These are phyloP conservation scores for Henricia sp. DNA, from an alignment of 53 echinoderm and acorn worm species.

Conservation along the genomic window DNA sequence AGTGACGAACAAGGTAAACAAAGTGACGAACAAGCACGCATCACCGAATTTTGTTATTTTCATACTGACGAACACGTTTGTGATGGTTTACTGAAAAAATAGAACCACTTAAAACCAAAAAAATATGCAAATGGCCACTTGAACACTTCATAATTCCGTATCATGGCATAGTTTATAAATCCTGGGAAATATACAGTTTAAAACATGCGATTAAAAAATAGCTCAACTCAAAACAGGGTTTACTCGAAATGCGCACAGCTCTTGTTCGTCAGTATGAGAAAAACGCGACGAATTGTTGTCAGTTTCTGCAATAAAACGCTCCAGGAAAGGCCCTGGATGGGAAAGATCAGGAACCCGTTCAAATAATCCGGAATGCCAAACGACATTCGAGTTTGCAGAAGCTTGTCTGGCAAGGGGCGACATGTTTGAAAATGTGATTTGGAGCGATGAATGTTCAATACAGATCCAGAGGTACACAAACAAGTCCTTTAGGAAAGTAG, in stretches of 20 bases:
- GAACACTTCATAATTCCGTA: too few relatives aligned
- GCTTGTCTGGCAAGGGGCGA: conserved; percentile 18
- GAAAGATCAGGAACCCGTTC: conserved; percentile 44
- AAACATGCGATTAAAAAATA: too few relatives aligned
- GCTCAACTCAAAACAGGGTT: neutral
- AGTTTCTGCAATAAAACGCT: conserved; percentile 19
- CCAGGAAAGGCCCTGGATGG: conserved; percentile 50
- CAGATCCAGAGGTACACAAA: conserved; percentile 17
- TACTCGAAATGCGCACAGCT: neutral
- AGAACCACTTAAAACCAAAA: too few relatives aligned
- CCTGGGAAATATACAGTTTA: too few relatives aligned
- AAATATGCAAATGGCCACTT: too few relatives aligned
- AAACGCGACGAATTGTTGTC: conserved; percentile 2
- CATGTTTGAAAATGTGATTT: conserved; percentile 61
- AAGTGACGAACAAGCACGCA: neutral
- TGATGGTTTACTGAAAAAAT: neutral
- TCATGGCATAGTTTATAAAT: too few relatives aligned
- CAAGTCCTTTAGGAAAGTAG: conserved; percentile 9
- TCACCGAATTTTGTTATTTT: neutral
- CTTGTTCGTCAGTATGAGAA: too few relatives aligned
- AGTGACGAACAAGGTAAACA: neutral
- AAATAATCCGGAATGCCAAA: conserved; percentile 48
- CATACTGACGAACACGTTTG: neutral
- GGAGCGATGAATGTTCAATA: conserved; percentile 70
- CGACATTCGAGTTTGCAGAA: conserved; percentile 47